Conservation (phyloP, 2,888 invertebrate genomes). For the Microctonus aethiopoides region DNA sequence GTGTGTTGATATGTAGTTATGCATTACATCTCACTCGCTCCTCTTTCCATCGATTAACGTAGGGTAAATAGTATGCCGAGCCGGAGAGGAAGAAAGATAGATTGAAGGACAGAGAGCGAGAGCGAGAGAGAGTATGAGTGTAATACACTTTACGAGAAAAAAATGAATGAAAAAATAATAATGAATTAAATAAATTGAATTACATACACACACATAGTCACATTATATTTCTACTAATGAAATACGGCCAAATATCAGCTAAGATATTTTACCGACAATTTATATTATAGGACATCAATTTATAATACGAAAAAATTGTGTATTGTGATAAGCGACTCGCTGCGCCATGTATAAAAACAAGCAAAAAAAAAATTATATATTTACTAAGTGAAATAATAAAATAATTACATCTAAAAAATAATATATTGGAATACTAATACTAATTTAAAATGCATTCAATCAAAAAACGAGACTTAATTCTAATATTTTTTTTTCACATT, state of each 20-base stretch:
- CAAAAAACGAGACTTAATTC: no score
- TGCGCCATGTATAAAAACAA: conserved; percentile 54
- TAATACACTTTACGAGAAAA: neutral
- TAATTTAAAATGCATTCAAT: neutral
- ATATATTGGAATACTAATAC: neutral
- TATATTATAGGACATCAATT: neutral
- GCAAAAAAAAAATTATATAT: conserved; percentile 20
- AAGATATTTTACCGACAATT: no score
- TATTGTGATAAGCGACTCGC: conserved; percentile 57
- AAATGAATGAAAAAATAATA: no score
- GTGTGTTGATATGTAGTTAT: conserved; percentile 46
- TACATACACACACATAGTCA: conserved; percentile 3
- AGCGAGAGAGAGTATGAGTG: neutral
- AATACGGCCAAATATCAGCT: no score
- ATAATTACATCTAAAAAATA: neutral
- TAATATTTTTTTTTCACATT: no score
- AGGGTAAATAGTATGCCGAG: conserved; percentile 26
- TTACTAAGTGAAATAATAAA: conserved; percentile 20
- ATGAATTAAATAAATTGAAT: neutral
- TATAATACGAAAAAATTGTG: conserved; percentile 38
- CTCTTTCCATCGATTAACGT: conserved; percentile 54
- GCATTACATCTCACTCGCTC: conserved; percentile 6
- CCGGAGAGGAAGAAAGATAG: no score
- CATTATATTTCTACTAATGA: conserved; percentile 27
- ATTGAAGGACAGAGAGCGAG: no score